These are phyloP conservation scores for Pseudococcus jackbeardsleyi DNA, from an alignment of 2,888 invertebrate species.

Conservation along the genomic window DNA sequence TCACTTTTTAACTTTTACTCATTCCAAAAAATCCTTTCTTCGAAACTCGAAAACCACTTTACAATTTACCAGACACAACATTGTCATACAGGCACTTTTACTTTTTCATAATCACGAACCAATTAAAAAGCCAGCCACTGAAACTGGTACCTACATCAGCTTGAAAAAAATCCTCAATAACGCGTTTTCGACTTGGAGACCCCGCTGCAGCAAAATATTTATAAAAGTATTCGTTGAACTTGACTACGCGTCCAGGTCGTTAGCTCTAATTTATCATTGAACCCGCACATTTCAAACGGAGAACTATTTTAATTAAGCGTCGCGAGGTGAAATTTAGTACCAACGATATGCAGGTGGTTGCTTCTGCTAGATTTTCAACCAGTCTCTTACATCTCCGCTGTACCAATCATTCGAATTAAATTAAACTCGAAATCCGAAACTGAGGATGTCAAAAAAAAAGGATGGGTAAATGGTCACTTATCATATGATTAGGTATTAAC, in stretches of 20 bases:
- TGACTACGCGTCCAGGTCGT: not conserved
- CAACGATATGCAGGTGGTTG: not conserved
- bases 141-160: not conserved
- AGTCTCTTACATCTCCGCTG: not conserved
- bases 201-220: constrained; percentile 6
- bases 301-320: constrained; percentile 12
- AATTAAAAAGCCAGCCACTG: not conserved
- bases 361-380: too few species aligned
- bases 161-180: not conserved
- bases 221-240: constrained; percentile 37
- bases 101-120: constrained; percentile 18
- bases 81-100: not conserved
- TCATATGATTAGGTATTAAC: not conserved
- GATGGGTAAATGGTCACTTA: not conserved
- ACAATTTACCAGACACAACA: not conserved
- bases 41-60: not conserved
- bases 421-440: not conserved
- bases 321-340: constrained; percentile 39
- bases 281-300: constrained; percentile 11
- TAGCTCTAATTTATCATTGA: constrained; percentile 33
- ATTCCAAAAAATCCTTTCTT: not conserved
- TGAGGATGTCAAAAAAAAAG: not conserved
- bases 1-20: too few species aligned
- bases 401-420: not conserved
- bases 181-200: not conserved